Conservation (phyloP, 2,797 vertebrate species). For the Nothura maculosa region DNA sequence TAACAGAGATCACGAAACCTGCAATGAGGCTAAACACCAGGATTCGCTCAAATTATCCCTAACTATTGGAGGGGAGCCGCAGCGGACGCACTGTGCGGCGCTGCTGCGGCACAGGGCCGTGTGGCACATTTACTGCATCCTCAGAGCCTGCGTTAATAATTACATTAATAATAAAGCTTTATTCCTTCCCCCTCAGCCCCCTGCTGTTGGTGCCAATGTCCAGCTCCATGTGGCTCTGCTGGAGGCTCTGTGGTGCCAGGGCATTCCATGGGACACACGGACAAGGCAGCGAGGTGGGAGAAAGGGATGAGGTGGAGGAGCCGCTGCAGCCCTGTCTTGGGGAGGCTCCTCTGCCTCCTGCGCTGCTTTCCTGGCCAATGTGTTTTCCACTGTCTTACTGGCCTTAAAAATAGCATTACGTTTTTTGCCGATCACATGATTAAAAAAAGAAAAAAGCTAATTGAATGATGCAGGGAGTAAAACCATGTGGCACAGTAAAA, state of each 20-base stretch:
- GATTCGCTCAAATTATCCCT: conserved; percentile 62
- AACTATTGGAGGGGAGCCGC: not conserved
- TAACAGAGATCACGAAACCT: conserved; percentile 80
- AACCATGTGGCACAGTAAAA: conserved; percentile 74
- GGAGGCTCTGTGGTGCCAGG: too few relatives aligned
- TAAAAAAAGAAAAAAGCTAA: not conserved
- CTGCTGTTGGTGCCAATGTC: too few relatives aligned
- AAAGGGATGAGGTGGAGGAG: too few relatives aligned
- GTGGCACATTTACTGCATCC: conserved; percentile 13
- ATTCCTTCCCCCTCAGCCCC: too few relatives aligned
- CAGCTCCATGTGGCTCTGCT: too few relatives aligned
- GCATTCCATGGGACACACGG: too few relatives aligned
- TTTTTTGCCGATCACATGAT: conserved; percentile 62
- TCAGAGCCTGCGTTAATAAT: conserved; percentile 29
- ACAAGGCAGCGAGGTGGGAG: too few relatives aligned
- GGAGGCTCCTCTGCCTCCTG: not conserved
- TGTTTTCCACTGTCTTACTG: conserved; percentile 63
- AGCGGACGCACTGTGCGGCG: not conserved
- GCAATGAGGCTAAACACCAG: conserved; percentile 79
- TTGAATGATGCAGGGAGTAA: conserved; percentile 69
- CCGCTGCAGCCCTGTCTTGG: too few relatives aligned
- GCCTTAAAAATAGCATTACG: conserved; percentile 70
- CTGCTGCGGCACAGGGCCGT: too few relatives aligned
- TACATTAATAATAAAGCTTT: not conserved
- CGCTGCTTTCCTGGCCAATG: conserved; percentile 17